A percentile compares a stretch with the other conserved stretches of the same genome.
phyloP scores from a whole-genome alignment of 2,888 invertebrate genomes.

The Polyommatus icarus region DNA sequence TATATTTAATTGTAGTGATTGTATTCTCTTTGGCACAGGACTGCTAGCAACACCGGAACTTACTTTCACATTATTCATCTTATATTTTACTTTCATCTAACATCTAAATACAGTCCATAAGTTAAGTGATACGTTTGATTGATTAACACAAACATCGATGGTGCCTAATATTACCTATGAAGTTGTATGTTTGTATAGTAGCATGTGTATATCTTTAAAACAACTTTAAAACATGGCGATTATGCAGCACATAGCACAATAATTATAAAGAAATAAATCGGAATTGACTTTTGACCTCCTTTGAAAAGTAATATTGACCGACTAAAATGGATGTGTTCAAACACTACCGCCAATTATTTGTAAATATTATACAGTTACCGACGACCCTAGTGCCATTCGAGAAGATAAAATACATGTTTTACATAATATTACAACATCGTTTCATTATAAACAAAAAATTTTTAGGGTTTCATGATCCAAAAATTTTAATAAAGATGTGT shows the following conservation, averaged over 20 bases:
- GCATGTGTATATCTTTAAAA: no score
- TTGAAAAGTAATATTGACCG: not conserved
- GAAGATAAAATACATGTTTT: constrained; percentile 5
- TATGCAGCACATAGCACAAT: not conserved
- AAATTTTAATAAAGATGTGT: not conserved
- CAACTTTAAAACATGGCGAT: not conserved
- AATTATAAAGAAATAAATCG: not conserved
- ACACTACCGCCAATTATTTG: not conserved
- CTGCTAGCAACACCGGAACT: no score
- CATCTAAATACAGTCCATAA: no score
- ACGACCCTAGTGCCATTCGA: not conserved
- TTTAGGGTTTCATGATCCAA: not conserved
- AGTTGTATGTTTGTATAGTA: no score
- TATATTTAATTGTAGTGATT: no score
- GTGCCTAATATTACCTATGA: no score
- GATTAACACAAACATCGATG: no score
- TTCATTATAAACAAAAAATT: not conserved
- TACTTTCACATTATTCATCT: no score
- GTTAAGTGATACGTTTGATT: no score
- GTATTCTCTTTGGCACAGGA: no score
- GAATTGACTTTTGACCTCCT: not conserved
- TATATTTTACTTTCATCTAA: no score
- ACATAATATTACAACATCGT: not conserved
- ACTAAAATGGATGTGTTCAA: not conserved
- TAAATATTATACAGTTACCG: not conserved